Evolutionary conservation across 2,797 vertebrate species (phyloP), one percentile per base, ranked within the genome.

Genomic region (Psittacula derbiana): DNA sequence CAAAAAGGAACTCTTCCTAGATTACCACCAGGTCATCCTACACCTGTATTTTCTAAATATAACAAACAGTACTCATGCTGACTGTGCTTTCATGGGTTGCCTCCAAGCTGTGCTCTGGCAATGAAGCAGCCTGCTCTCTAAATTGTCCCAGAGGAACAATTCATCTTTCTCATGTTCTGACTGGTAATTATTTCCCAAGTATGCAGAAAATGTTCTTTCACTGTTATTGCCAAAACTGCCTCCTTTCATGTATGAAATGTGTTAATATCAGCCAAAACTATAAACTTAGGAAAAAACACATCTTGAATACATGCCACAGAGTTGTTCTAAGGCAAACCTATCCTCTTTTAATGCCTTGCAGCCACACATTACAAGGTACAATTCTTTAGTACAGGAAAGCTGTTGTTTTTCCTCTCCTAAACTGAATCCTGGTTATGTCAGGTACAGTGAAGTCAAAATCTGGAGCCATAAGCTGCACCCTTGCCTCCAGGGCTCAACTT

Each of bases 81-180:
- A 12, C 7, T 44, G 17, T 47, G 62, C 67, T 75, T 53, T 62
- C 31, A 23, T 1, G 2, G 20, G 13, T 11, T 84, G 33, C 21
- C 91, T 80, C 40, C 0, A 0, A 44, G 31, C 44, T 64, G 23
- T 21, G 30, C 16, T 36, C 33, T 0, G 1, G 16, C 0, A 0
- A 27, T 4, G 25, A 71, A 90, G 25, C 30, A 73, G 52, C 33
- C 58, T 41, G 43, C 23, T 44, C 47, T 49, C 52, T 12, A 19
- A 79, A 58, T 15, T 30, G 46, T 40, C 43, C 31, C 31, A 49
- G 10, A 38, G 16, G 40, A 64, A 33, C 25, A 28, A 40, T 31
- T 65, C 52, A 27, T 79, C 13, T 57, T 88, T 33, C 25, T 62
- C 40, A 4, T 24, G 7, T 90, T 81, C 71, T 75, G n/a, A 62